Base-by-base conservation (phyloP, 2,888 invertebrate genomes). In the Minunthozetes semirufus region DNA sequence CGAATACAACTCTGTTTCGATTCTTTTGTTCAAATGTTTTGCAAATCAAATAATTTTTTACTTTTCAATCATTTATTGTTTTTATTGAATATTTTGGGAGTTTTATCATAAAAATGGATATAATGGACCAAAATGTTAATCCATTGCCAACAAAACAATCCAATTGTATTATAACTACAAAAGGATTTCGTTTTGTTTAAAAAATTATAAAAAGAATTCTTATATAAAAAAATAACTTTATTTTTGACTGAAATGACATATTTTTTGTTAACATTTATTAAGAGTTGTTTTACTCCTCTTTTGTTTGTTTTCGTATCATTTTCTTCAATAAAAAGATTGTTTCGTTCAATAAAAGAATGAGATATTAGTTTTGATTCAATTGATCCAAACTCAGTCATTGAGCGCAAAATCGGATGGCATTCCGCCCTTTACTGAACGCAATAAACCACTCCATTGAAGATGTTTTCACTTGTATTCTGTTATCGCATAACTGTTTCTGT, bases 371-470 rank as follows among this genome's bases (percentile, higher is more conserved):
- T 3, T 29, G 63, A 38, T n/a, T 17, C 13, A 27, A 4, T 22
- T 11, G 27, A 17, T 13, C 27, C 25, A 19, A 22, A 63, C 11
- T 53, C 53, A n/a, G 6, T 6, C n/a, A 25, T 56, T 25, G 5
- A 25, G 63, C 63, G 63, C 63, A 63, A n/a, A 63, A 63, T 63
- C 63, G 63, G 25, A 25, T 19, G 13, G 19, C 63, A 63, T 29
- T 63, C 63, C 63, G 63, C 63, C 63, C 63, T 63, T 63, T 63
- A 33, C 33, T 63, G 27, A 63, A 63, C 33, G 33, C 38, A 63
- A 56, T 61, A 61, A 33, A 63, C 63, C 63, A 63, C n/a, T 63
- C 29, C 27, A 63, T 29, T 25, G 56, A 25, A 56, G 22, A 56
- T 56, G 19, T 56, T 22, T n/a, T 29, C 6, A 1, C 29, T 61